Evolutionary conservation across 2,797 vertebrate species (phyloP).

Genomic region (Arnoldichthys spilopterus): DNA sequence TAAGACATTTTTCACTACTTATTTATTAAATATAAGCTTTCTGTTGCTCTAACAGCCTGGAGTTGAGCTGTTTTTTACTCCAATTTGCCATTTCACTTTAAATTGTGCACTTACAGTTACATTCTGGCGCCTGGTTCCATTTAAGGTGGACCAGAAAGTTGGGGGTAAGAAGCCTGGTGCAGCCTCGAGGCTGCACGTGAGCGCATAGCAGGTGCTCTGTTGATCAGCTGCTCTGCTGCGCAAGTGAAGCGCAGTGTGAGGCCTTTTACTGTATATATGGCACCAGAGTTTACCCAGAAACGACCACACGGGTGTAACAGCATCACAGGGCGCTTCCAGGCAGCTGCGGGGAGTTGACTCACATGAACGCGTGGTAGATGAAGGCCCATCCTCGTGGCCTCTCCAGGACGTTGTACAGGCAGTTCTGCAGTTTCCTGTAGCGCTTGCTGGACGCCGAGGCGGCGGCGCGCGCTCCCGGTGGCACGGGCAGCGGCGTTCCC

Average conservation of each 20-base stretch:
- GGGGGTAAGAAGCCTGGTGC: not conserved
- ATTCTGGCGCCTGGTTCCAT: not conserved
- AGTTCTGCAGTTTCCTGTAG: slow-evolving; percentile 92
- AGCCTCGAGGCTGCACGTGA: slow-evolving; percentile 15
- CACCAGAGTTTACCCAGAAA: no score
- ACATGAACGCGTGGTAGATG: slow-evolving; percentile 98
- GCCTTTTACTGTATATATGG: not conserved
- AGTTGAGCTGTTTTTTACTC: no score
- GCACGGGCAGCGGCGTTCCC: slow-evolving; percentile 79
- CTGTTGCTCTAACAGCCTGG: no score
- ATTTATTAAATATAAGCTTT: no score
- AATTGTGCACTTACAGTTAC: not conserved
- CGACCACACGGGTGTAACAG: not conserved
- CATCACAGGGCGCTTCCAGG: not conserved
- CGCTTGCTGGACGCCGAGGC: slow-evolving; percentile 82
- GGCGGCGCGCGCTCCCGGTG: slow-evolving; percentile 72
- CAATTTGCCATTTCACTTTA: not conserved
- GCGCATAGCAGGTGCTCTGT: slow-evolving; percentile 42
- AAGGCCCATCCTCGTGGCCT: slow-evolving; percentile 96
- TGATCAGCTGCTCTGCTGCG: slow-evolving; percentile 19
- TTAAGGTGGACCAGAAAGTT: not conserved
- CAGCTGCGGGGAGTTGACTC: slow-evolving; percentile 70
- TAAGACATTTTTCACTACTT: no score
- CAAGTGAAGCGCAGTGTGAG: not conserved
- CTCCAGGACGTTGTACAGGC: slow-evolving; percentile 96